A percentile compares a stretch with the other conserved stretches of the same genome.
Conservation (phyloP, 2,113 vertebrate genomes). For the Callospermophilus lateralis region DNA sequence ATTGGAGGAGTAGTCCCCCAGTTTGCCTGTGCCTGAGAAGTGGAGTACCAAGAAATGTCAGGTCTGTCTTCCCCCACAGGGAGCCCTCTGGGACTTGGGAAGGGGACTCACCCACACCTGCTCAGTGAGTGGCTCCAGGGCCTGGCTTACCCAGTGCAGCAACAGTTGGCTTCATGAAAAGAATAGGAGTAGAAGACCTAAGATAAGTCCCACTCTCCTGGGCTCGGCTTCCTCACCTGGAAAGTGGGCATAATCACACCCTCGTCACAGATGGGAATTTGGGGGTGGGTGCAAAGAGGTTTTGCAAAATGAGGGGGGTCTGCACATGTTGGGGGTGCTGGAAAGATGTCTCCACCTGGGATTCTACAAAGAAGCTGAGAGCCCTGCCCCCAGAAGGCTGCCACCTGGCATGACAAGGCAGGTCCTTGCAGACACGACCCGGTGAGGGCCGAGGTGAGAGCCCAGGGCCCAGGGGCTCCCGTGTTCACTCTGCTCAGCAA, state of each 20-base stretch:
- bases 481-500: background rate
- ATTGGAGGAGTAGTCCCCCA: background rate
- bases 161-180: background rate
- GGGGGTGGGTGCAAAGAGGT: background rate
- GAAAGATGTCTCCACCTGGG: background rate
- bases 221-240: slow-evolving; percentile 20
- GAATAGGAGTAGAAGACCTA: background rate
- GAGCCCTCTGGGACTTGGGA: background rate
- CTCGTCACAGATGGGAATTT: background rate
- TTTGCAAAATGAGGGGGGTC: background rate
- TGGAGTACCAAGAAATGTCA: background rate
- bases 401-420: background rate
- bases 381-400: background rate
- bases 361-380: background rate
- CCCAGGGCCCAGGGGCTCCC: accelerated
- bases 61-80: background rate
- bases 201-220: background rate
- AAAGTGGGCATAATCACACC: background rate
- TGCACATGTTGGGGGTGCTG: background rate
- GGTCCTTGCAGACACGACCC: accelerated
- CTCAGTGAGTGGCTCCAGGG: background rate
- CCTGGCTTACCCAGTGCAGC: background rate
- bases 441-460: background rate
- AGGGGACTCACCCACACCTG: accelerated
- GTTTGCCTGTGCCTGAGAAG: background rate